Percentiles rank a stretch among this genome's conserved stretches.
Evolutionary conservation across 1,140 invertebrate genomes (phyloP).

Genomic region (Brachystomella parvula): DNA sequence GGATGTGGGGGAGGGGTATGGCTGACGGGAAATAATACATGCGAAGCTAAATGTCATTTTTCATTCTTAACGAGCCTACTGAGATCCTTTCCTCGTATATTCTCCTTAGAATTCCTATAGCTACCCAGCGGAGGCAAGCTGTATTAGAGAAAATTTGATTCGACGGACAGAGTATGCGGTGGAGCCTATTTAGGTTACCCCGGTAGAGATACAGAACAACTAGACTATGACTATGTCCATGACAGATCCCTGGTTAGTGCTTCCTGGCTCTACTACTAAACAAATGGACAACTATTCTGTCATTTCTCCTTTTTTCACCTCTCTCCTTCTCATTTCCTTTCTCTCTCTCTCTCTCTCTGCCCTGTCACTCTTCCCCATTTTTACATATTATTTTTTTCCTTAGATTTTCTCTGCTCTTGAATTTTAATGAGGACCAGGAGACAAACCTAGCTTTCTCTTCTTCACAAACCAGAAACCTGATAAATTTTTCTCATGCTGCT

Average conservation of each 20-base stretch:
- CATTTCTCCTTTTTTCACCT: slow-evolving; percentile 6
- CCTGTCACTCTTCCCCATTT: slow-evolving; percentile 8
- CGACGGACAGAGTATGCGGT: too few relatives aligned
- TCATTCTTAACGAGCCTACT: slow-evolving; percentile 30
- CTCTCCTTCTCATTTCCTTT: slow-evolving; percentile 2
- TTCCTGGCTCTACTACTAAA: too few relatives aligned
- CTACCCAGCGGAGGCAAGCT: too few relatives aligned
- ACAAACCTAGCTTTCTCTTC: neutral
- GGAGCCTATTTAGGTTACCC: too few relatives aligned
- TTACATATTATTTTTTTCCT: slow-evolving; percentile 11
- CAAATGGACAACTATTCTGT: too few relatives aligned
- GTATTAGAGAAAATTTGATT: too few relatives aligned
- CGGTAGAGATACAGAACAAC: too few relatives aligned
- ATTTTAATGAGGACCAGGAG: neutral
- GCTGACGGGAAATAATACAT: neutral
- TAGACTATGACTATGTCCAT: too few relatives aligned
- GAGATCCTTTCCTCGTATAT: slow-evolving; percentile 27
- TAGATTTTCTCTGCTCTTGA: neutral
- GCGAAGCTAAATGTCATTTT: slow-evolving; percentile 24
- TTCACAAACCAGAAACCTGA: neutral
- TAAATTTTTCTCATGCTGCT: neutral
- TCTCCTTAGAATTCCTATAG: slow-evolving; percentile 11
- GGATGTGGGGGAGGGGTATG: neutral
- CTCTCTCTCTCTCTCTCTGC: neutral
- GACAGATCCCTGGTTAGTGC: too few relatives aligned